Conservation (phyloP, 2,888 invertebrate genomes). For the Trichogramma dendrolimi region DNA sequence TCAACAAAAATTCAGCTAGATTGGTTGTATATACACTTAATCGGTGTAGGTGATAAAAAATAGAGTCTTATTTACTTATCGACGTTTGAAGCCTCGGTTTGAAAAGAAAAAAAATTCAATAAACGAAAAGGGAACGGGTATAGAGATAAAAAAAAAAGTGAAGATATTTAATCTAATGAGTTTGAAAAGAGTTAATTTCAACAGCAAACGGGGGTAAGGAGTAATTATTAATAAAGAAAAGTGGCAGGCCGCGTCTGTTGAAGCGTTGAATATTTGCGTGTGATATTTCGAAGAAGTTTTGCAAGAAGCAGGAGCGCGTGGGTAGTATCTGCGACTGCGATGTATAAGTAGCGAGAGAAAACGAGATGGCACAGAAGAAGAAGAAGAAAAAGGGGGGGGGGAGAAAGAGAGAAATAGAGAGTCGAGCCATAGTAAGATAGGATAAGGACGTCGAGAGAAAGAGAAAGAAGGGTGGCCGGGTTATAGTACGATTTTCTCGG, state of each 20-base stretch:
- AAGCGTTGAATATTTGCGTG: background rate
- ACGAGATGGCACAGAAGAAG: background rate
- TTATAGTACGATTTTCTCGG: constrained; percentile 13
- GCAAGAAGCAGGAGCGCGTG: background rate
- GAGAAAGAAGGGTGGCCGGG: constrained; percentile 23
- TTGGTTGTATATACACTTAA: constrained; percentile 14
- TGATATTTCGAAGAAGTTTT: constrained; percentile 12
- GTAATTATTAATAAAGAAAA: constrained; percentile 24
- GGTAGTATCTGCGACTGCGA: background rate
- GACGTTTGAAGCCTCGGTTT: too few species aligned
- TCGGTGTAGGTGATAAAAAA: too few species aligned
- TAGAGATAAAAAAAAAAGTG: too few species aligned
- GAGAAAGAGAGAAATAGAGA: constrained; percentile 1
- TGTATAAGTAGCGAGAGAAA: background rate
- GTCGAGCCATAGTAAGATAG: constrained; percentile 6
- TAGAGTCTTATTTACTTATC: too few species aligned
- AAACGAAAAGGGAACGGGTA: too few species aligned
- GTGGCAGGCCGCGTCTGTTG: constrained; percentile 7
- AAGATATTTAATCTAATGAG: background rate
- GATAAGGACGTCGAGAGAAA: constrained; percentile 5
- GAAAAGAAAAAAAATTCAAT: too few species aligned
- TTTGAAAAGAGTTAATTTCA: constrained; percentile 16
- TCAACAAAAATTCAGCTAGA: background rate
- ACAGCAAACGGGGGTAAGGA: constrained; percentile 4
- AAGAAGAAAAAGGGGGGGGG: background rate